These are phyloP conservation scores for Ictidomys tridecemlineatus DNA, from an alignment of 2,113 vertebrate genomes.

Conservation along the genomic window DNA sequence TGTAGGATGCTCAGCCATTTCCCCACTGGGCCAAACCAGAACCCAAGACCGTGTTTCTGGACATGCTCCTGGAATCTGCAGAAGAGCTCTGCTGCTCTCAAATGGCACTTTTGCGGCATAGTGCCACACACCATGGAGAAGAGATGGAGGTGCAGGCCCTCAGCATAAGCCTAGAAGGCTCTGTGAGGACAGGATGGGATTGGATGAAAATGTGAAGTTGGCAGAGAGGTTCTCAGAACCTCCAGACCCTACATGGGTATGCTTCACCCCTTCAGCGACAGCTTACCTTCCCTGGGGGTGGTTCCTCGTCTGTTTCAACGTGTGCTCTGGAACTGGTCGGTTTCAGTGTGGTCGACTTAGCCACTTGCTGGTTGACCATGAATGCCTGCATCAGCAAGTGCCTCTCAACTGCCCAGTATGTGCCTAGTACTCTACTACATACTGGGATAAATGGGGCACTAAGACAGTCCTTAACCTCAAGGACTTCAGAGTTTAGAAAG, in stretches of 20 bases:
- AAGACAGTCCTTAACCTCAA: neutral
- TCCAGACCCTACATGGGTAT: neutral
- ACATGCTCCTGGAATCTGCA: neutral
- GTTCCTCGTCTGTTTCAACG: neutral
- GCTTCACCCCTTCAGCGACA: neutral
- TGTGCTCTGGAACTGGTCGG: neutral
- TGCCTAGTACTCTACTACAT: neutral
- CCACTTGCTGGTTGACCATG: neutral
- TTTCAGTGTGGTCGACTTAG: neutral
- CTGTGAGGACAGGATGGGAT: no score
- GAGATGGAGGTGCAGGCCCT: neutral
- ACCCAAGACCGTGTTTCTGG: neutral
- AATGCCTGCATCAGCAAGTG: neutral
- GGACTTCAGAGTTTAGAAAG: neutral
- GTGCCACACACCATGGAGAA: neutral
- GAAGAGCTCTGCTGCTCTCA: neutral
- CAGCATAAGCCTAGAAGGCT: neutral
- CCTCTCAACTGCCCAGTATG: neutral
- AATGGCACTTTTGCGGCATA: accelerated
- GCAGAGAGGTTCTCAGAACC: neutral
- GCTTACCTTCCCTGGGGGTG: neutral
- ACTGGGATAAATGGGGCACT: neutral
- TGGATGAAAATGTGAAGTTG: neutral
- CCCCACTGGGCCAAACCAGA: neutral
- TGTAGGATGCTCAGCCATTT: neutral